Percentiles rank a stretch among this genome's conserved stretches.
These are phyloP conservation scores for Origma solitaria DNA, from an alignment of 2,113 vertebrate species.

Conservation along the genomic window DNA sequence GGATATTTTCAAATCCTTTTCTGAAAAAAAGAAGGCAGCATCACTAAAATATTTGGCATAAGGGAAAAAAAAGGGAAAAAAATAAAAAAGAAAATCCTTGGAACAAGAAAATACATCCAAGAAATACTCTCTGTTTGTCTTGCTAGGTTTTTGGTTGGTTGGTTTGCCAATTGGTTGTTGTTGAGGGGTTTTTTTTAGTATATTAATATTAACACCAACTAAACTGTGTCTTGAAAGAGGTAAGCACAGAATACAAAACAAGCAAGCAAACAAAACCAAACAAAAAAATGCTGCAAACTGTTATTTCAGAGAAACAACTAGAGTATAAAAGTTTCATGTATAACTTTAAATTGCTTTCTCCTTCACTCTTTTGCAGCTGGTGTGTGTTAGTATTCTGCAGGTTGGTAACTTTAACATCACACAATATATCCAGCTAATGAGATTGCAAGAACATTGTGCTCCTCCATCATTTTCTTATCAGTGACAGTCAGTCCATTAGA, in stretches of 20 bases:
- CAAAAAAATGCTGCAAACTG: background rate
- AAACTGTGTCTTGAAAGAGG: background rate
- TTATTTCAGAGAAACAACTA: background rate
- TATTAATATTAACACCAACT: background rate
- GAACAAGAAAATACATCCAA: background rate
- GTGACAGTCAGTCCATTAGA: slow-evolving; percentile 74
- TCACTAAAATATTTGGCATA: background rate
- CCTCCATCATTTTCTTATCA: slow-evolving; percentile 75
- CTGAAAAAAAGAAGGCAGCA: background rate
- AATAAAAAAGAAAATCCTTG: background rate
- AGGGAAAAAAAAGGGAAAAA: rapidly evolving
- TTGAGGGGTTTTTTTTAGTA: background rate
- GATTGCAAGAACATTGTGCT: slow-evolving; percentile 59
- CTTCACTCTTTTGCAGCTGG: background rate
- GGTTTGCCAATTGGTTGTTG: background rate
- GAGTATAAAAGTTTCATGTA: slow-evolving; percentile 24
- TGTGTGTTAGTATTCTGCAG: slow-evolving; percentile 53
- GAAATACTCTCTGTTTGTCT: background rate
- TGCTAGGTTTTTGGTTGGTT: background rate
- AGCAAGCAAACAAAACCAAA: background rate
- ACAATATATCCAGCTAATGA: slow-evolving; percentile 71
- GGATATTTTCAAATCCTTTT: background rate
- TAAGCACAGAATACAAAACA: background rate
- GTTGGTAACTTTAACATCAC: slow-evolving; percentile 36
- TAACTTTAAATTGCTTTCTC: slow-evolving; percentile 57